These are phyloP conservation scores for Helleia helle DNA, from an alignment of 2,888 invertebrate genomes.

Conservation along the genomic window DNA sequence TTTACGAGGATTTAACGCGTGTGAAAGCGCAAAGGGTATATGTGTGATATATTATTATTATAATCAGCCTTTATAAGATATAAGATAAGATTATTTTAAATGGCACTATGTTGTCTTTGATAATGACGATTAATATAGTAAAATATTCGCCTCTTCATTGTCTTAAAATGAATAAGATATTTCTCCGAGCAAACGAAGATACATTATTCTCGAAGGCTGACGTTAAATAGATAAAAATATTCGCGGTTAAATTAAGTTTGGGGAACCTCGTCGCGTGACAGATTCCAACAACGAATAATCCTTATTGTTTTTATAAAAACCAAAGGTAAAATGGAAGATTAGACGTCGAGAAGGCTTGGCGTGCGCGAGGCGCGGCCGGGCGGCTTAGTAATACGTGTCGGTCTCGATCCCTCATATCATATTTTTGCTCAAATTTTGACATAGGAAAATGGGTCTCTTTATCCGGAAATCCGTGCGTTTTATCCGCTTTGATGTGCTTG, in stretches of 20 bases:
- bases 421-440: conserved; percentile 35
- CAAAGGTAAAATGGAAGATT: conserved; percentile 27
- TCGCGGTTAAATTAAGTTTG: conserved; percentile 6
- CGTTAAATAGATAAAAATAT: neutral
- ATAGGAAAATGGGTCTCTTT: conserved; percentile 32
- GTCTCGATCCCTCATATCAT: conserved; percentile 25
- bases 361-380: conserved; percentile 38
- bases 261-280: conserved; percentile 2
- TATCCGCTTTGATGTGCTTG: conserved; percentile 25
- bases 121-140: no score
- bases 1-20: no score
- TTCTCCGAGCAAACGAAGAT: neutral
- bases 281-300: conserved; percentile 9
- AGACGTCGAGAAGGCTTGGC: conserved; percentile 49
- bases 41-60: no score
- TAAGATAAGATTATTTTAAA: no score
- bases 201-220: neutral
- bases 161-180: no score
- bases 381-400: conserved; percentile 34
- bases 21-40: no score
- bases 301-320: conserved; percentile 11
- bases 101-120: no score
- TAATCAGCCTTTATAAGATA: no score
- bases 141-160: no score
- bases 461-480: conserved; percentile 32